Evolutionary conservation across 2,888 invertebrate species (phyloP), one percentile per base, ranked within the genome.

Genomic region (Heteromyza rotundicornis): DNA sequence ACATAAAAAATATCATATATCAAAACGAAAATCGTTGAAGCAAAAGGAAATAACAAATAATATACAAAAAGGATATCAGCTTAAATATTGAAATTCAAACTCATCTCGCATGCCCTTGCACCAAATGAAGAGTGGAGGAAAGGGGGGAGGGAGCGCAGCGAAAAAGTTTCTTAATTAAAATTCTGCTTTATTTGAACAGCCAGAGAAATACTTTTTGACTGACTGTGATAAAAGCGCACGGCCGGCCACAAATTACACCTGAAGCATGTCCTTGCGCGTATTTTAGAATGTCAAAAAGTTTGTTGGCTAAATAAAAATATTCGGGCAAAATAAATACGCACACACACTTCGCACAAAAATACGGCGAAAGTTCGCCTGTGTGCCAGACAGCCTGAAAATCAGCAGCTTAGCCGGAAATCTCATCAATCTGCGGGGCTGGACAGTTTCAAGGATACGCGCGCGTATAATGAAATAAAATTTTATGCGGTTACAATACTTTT

Each of bases 121-220:
- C 19, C 17, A 59, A 47, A 12, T 40, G 44, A 23, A 52, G 50
- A 27, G 44, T 60, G 59, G 36, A 35, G 22, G 23, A 35, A 50
- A n/a, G n/a, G 32, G 8, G 16, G n/a, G 55, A 49, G 54, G 36
- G 55, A 60, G 16, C 7, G 17, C 44, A 35, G 7, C 24, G 36
- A 57, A 60, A 60, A 60, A 60, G 44, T 60, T 60, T 56, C 56
- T 60, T 60, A 60, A 60, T 60, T 60, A 60, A 60, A 60, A 60
- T 55, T 56, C 36, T 50, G 50, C 36, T 36, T 57, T 60, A 47
- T 60, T 49, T 22, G 2, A 40, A 40, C 27, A 52, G 27, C 60
- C 60, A 22, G 56, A 57, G 44, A 56, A 57, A 60, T 57, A 51
- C 56, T 60, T 60, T n/a, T n/a, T 50, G 56, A 50, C 56, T 50